These are phyloP conservation scores for Calidris pygmaea DNA, from an alignment of 2,113 vertebrate genomes.

Conservation along the genomic window DNA sequence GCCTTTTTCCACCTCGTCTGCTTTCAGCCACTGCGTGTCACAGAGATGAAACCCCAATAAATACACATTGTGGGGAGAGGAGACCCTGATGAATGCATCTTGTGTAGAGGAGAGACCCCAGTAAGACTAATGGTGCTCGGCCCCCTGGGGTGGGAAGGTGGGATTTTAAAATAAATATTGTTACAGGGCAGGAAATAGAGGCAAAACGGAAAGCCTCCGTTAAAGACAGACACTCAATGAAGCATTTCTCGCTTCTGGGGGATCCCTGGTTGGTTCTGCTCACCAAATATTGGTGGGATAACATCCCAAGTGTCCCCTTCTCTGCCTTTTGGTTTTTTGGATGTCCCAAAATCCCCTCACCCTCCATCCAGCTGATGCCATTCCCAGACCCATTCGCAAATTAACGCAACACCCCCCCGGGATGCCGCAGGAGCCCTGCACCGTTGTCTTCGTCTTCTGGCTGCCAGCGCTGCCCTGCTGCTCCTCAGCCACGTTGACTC, in stretches of 20 bases:
- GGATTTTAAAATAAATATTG: not conserved
- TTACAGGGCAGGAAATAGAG: fast-evolving
- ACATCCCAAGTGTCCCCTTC: not conserved
- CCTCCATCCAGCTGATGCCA: fast-evolving
- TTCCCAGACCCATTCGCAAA: not conserved
- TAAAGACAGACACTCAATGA: not conserved
- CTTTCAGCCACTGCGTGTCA: conserved; percentile 85
- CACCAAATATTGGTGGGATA: fast-evolving
- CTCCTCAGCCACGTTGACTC: conserved; percentile 86
- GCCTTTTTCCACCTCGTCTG: conserved; percentile 86
- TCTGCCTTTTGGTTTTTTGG: not conserved
- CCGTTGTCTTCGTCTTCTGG: conserved; percentile 86
- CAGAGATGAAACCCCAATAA: not conserved
- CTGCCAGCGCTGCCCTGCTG: conserved; percentile 67
- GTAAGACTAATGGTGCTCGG: fast-evolving
- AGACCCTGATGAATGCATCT: fast-evolving
- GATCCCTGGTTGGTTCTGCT: fast-evolving
- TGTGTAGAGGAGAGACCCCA: not conserved
- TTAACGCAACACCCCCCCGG: fast-evolving
- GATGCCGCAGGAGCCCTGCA: not conserved
- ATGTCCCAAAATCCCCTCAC: too few species aligned
- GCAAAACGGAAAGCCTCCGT: fast-evolving
- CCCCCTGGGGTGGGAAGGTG: fast-evolving
- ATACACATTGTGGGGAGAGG: fast-evolving
- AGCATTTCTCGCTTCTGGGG: not conserved